Base-by-base conservation (phyloP, 2,113 vertebrate species). In the Phainopepla nitens region DNA sequence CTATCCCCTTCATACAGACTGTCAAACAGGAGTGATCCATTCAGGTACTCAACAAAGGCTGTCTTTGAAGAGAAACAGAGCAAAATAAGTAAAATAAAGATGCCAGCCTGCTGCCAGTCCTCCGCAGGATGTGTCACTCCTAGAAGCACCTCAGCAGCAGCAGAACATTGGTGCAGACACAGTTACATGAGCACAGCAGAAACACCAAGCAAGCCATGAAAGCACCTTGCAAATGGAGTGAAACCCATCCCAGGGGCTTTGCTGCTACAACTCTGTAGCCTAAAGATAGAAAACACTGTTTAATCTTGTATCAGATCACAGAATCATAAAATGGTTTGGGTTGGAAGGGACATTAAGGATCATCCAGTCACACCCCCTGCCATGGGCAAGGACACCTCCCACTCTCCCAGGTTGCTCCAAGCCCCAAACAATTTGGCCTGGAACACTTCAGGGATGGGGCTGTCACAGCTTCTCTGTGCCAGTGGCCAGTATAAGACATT, bases 11-110 rank as follows among this genome's bases (percentile, higher is more conserved):
- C 77, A 22, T 98, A 98, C 98, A 99, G 97, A 97, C 94, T 98
- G 65, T 99, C 96, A 78, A 98, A 99, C 62, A 99, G 98, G 94
- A 95, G 89, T 21, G 99, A 47, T 41, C 98, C 98, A 14, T 99
- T 98, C 94, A 99, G 96, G 96, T 97, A 57, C 94, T 99, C 99
- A 7, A 99, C 98, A 82, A 99, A 99, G 9, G 99, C 99, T 53
- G 98, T 80, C 99, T 99, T 97, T 14, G 14, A 61, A 83, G 64
- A 90, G 89, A 97, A 96, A 91, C 54, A 90, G 56, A 89, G 49
- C 8, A 23, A 75, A 27, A 4, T 47, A 64, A 62, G 83, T 69
- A 41, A 96, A 95, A 93, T 17, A 65, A 58, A 83, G 79, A 69
- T 22, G 70, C 62, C 60, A 94, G 69, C 65, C 75, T 64, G 78